A percentile compares a stretch with the other conserved stretches of the same genome.
Evolutionary conservation across 1,140 invertebrate genomes (phyloP).

Genomic region (Phymorhynchus buccinoides): DNA sequence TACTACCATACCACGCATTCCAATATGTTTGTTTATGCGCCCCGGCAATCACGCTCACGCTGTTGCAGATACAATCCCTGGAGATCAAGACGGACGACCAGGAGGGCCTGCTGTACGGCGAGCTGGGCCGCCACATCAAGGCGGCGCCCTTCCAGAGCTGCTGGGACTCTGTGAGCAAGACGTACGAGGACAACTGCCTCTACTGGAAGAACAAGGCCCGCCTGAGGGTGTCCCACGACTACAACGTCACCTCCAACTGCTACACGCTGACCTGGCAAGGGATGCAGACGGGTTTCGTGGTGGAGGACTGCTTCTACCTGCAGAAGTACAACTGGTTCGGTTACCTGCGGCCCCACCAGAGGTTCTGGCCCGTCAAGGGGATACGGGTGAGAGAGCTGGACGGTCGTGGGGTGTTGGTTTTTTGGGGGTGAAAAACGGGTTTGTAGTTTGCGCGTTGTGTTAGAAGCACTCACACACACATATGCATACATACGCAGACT

Average conservation of each 20-base stretch:
- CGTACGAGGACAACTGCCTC: conserved; percentile 45
- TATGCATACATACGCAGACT: no score
- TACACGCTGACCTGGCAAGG: conserved; percentile 50
- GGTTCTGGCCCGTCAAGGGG: conserved; percentile 45
- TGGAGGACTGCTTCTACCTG: conserved; percentile 54
- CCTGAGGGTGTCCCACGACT: conserved; percentile 39
- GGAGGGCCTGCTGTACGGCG: conserved; percentile 49
- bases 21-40: no score
- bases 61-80: conserved; percentile 43
- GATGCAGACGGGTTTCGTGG: conserved; percentile 34
- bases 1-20: no score
- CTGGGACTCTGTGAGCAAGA: conserved; percentile 32
- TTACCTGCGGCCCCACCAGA: conserved; percentile 35
- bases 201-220: conserved; percentile 48
- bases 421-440: not conserved
- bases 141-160: conserved; percentile 49
- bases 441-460: not conserved
- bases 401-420: not conserved
- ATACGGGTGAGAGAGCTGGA: not conserved
- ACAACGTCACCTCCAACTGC: conserved; percentile 40
- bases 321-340: conserved; percentile 53
- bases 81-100: conserved; percentile 47
- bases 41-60: not conserved
- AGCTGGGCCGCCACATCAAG: conserved; percentile 47
- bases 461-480: not conserved